A percentile compares a stretch with the other conserved stretches of the same genome.
These are phyloP conservation scores for Xenops minutus DNA, from an alignment of 2,797 vertebrate species.

Conservation along the genomic window DNA sequence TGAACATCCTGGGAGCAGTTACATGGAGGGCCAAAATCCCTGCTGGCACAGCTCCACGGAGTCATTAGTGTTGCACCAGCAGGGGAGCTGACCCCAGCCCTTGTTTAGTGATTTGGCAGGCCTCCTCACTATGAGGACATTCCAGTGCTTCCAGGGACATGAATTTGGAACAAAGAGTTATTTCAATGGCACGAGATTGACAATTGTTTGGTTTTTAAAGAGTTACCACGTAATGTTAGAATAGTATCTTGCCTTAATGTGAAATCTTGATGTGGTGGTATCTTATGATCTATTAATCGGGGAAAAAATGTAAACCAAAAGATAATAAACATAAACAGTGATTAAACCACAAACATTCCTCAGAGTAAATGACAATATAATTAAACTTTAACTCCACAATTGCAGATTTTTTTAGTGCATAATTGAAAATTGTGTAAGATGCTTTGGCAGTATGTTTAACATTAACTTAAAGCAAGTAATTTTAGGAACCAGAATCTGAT, in stretches of 20 bases:
- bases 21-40: background rate
- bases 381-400: constrained; percentile 57
- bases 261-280: background rate
- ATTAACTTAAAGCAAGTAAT: constrained; percentile 31
- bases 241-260: constrained; percentile 12
- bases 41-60: background rate
- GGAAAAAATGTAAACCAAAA: constrained; percentile 57
- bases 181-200: background rate
- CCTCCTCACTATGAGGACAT: background rate
- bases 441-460: constrained; percentile 45
- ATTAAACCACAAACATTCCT: constrained; percentile 45
- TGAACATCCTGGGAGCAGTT: background rate
- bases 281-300: constrained; percentile 45
- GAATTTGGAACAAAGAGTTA: background rate
- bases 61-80: background rate
- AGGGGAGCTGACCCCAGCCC: background rate
- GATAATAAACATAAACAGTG: constrained; percentile 58
- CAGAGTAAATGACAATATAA: constrained; percentile 8
- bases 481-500: constrained; percentile 29
- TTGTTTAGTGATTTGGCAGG: background rate
- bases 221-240: constrained; percentile 27
- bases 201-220: constrained; percentile 23
- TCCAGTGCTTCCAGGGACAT: background rate
- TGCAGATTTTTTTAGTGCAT: constrained; percentile 23
- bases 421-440: constrained; percentile 47